A percentile compares a stretch with the other conserved stretches of the same genome.
Evolutionary conservation across 2,888 invertebrate genomes (phyloP).

Genomic region (Tiphia femorata): DNA sequence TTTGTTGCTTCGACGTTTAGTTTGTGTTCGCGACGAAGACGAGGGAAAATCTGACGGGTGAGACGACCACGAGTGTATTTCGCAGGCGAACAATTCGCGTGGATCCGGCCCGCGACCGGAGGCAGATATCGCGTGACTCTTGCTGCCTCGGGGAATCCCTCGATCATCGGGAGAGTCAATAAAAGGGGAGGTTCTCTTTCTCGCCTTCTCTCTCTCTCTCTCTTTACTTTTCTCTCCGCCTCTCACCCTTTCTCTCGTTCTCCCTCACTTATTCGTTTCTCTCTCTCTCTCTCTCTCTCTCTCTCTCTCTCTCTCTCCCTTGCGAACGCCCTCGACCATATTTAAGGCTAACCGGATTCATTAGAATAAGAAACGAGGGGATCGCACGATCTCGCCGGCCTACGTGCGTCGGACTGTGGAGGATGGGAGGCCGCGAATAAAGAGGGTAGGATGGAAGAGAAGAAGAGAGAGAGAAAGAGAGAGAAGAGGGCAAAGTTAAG

Average conservation of each 20-base stretch:
- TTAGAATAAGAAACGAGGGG: conserved; percentile 28
- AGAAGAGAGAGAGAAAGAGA: conserved; percentile 5
- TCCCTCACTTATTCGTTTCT: neutral
- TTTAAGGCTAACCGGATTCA: conserved; percentile 32
- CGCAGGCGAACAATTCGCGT: neutral
- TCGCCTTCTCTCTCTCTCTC: neutral
- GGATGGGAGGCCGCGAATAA: neutral
- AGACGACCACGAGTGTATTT: neutral
- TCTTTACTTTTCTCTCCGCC: neutral
- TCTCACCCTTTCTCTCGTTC: neutral
- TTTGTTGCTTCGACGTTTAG: too few species aligned
- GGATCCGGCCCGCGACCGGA: neutral
- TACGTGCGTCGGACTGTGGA: conserved; percentile 1
- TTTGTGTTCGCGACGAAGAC: too few species aligned
- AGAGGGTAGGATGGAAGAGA: neutral
- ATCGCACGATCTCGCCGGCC: conserved; percentile 19
- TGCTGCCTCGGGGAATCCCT: conserved; percentile 17
- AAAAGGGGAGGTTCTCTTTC: conserved; percentile 16
- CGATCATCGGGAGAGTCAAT: conserved; percentile 19
- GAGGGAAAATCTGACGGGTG: too few species aligned
- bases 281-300: too few species aligned
- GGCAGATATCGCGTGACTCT: conserved; percentile 23
- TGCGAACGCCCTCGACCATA: conserved; percentile 9
- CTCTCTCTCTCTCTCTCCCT: neutral
- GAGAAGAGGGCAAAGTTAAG: conserved; percentile 12